phyloP scores from a whole-genome alignment of 64 coral and sea anemone genomes.

The Montipora capricornis region DNA sequence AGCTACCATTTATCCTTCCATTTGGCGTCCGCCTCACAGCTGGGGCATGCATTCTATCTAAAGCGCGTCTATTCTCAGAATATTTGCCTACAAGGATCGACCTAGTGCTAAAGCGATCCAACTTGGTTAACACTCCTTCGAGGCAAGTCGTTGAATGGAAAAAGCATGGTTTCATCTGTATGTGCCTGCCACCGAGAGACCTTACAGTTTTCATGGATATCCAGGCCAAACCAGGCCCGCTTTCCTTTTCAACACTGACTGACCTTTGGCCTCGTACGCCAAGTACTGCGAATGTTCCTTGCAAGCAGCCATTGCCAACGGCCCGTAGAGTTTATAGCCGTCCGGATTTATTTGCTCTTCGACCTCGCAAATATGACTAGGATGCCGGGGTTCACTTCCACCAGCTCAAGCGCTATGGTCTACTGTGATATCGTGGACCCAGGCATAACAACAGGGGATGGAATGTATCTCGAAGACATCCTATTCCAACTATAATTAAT shows the following conservation, averaged over 20 bases:
- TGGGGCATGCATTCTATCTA: too few relatives aligned
- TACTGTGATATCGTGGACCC: background rate
- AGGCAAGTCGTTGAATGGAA: conserved; percentile 16
- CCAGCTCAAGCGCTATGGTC: background rate
- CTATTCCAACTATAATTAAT: background rate
- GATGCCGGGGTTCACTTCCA: too few relatives aligned
- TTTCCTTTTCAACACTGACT: too few relatives aligned
- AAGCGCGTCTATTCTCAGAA: too few relatives aligned
- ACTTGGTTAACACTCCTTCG: background rate
- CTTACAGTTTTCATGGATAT: conserved; percentile 54
- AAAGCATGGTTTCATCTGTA: conserved; percentile 33
- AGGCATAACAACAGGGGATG: background rate
- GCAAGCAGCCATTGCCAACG: too few relatives aligned
- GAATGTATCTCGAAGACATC: background rate
- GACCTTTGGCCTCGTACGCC: too few relatives aligned
- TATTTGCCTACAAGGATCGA: too few relatives aligned
- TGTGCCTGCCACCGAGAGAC: conserved; percentile 39
- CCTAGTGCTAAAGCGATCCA: too few relatives aligned
- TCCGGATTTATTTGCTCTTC: too few relatives aligned
- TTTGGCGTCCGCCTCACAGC: background rate
- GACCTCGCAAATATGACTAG: too few relatives aligned
- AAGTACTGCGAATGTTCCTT: too few relatives aligned
- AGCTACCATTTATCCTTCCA: conserved; percentile 4
- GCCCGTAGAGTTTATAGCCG: too few relatives aligned
- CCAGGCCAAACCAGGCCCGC: background rate